Percentiles rank a stretch among this genome's conserved stretches.
Evolutionary conservation across 2,888 invertebrate species (phyloP).

Genomic region (Plagodis dolabraria): DNA sequence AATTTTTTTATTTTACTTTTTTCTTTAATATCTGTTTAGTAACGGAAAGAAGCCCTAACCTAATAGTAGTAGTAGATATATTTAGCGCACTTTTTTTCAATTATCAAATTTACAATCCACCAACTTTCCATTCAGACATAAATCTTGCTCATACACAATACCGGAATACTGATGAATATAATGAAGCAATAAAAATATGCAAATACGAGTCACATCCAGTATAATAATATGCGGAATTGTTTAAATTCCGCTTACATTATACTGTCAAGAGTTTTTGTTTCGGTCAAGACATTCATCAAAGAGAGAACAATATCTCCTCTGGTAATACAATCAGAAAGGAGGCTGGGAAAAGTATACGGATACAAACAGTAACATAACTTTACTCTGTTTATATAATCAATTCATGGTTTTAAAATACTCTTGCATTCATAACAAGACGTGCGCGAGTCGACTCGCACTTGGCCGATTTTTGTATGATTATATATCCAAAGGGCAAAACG

Average conservation of each 20-base stretch:
- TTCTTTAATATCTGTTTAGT: too few species aligned
- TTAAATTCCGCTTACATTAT: slow-evolving; percentile 38
- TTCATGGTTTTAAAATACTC: too few species aligned
- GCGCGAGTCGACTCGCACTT: too few species aligned
- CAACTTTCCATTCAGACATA: slow-evolving; percentile 47
- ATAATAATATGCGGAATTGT: slow-evolving; percentile 35
- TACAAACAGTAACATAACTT: slow-evolving; percentile 9
- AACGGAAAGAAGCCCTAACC: too few species aligned
- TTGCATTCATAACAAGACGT: too few species aligned
- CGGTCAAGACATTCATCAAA: slow-evolving; percentile 44
- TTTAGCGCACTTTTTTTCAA: background rate
- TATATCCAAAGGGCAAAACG: too few species aligned
- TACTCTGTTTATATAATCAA: background rate
- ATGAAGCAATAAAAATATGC: slow-evolving; percentile 37
- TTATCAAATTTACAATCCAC: slow-evolving; percentile 12
- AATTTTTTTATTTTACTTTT: background rate
- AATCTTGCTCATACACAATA: slow-evolving; percentile 34
- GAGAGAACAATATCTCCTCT: slow-evolving; percentile 40
- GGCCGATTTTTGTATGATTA: too few species aligned
- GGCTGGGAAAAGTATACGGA: slow-evolving; percentile 13
- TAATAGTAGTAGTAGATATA: background rate
- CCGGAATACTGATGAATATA: slow-evolving; percentile 23
- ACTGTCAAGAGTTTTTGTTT: slow-evolving; percentile 39
- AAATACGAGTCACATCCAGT: slow-evolving; percentile 32
- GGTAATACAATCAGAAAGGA: slow-evolving; percentile 33